These are phyloP conservation scores for Miltochrista miniata DNA, from an alignment of 2,888 invertebrate species.

Conservation along the genomic window DNA sequence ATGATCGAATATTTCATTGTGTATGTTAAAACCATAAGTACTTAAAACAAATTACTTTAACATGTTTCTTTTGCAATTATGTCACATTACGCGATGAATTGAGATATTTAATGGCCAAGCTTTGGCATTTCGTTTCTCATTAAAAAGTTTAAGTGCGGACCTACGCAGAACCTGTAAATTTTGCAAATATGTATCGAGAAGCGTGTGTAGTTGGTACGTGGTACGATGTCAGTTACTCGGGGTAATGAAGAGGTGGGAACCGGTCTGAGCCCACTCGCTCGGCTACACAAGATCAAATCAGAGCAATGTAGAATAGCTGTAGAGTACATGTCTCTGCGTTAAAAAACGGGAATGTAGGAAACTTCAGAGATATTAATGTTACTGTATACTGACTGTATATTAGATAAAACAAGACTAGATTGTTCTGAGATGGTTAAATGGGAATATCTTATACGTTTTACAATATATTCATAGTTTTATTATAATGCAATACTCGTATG, in stretches of 20 bases:
- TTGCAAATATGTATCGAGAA: slow-evolving; percentile 21
- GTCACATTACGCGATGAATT: slow-evolving; percentile 17
- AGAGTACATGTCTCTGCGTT: slow-evolving; percentile 16
- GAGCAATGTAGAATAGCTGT: slow-evolving; percentile 22
- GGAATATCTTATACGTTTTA: too few relatives aligned
- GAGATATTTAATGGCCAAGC: slow-evolving; percentile 15
- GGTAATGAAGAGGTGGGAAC: slow-evolving; percentile 66
- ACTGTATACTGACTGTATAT: too few relatives aligned
- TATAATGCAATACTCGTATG: too few relatives aligned
- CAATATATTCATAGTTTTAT: too few relatives aligned
- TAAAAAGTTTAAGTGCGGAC: slow-evolving; percentile 25
- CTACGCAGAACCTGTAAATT: slow-evolving; percentile 23
- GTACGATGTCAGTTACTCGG: slow-evolving; percentile 27
- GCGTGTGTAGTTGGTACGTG: slow-evolving; percentile 11
- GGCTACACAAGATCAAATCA: slow-evolving; percentile 37
- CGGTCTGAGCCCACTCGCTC: slow-evolving; percentile 45
- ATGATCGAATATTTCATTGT: slow-evolving; percentile 3
- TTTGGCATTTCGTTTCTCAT: slow-evolving; percentile 18
- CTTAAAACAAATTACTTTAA: too few relatives aligned
- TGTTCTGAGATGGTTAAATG: too few relatives aligned
- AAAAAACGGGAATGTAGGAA: slow-evolving; percentile 7
- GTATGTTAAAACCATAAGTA: too few relatives aligned
- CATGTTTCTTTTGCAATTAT: neutral
- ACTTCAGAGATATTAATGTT: too few relatives aligned
- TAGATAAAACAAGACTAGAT: too few relatives aligned